Conservation (phyloP, 2,888 invertebrate genomes). For the Ligdia adustata region DNA sequence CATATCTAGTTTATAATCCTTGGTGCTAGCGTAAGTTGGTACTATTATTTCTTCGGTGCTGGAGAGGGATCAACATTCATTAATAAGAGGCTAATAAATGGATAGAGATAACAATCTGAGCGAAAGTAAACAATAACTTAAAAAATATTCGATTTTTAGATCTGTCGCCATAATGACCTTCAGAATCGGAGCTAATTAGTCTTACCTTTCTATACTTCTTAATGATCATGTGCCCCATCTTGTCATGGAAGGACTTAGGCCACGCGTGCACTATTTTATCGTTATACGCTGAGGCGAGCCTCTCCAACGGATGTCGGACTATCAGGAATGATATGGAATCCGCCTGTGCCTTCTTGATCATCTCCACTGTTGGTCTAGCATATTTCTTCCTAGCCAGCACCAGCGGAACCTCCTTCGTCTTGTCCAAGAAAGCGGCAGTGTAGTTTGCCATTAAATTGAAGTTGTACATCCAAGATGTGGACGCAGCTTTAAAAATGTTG, state of each 20-base stretch:
- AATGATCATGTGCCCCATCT: constrained; percentile 90
- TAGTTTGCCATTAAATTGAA: constrained; percentile 94
- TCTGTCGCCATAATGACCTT: too few relatives aligned
- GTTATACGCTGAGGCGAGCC: constrained; percentile 91
- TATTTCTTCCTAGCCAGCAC: constrained; percentile 91
- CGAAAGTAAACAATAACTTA: too few relatives aligned
- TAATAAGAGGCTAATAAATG: too few relatives aligned
- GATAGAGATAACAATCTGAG: too few relatives aligned
- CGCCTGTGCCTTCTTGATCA: constrained; percentile 89
- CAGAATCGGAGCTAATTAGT: too few relatives aligned
- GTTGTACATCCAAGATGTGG: constrained; percentile 97
- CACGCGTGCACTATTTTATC: constrained; percentile 93
- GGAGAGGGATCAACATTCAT: too few relatives aligned
- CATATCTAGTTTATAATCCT: too few relatives aligned
- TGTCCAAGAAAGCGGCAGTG: constrained; percentile 89
- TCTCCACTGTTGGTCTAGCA: constrained; percentile 89
- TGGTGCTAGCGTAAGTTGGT: too few relatives aligned
- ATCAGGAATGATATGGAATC: constrained; percentile 92
- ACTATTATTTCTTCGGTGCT: too few relatives aligned
- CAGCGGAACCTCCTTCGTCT: constrained; percentile 90
- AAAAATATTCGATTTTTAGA: too few relatives aligned
- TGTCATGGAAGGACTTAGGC: constrained; percentile 92
- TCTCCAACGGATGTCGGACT: constrained; percentile 91
- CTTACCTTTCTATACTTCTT: constrained; percentile 88
- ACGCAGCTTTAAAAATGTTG: constrained; percentile 92